Evolutionary conservation across 2,888 invertebrate genomes (phyloP), one percentile per base, ranked within the genome.

Genomic region (Anoplius nigerrimus): DNA sequence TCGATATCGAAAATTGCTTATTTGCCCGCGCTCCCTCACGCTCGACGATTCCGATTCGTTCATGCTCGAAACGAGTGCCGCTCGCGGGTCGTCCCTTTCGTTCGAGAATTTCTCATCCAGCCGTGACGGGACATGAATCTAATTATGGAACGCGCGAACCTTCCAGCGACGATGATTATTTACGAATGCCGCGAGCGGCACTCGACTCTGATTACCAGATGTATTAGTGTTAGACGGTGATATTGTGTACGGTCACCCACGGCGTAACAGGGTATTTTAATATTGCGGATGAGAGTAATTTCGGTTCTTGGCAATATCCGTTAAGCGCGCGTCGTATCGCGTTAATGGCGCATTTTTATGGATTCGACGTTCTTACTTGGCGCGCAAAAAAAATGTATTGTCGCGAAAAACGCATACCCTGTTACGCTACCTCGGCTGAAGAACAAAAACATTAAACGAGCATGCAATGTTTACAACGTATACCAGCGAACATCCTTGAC

Each of bases 391-490:
- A 53, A n/a, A 54, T 27, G 54, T 16, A 24, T 24, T 18, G n/a
- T 27, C 22, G 8, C 11, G 34, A 21, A 13, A 53, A 24, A 65
- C 65, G 34, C 56, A 58, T 46, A 56, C 56, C 59, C 53, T 64
- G 62, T 65, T 53, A 48, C 60, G 62, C 52, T 55, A 78, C 56
- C 69, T 77, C 66, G 63, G 70, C 57, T 53, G 56, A 22, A 34
- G 60, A 62, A 71, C 13, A 21, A 54, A n/a, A 64, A 69, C 58
- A 66, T 56, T 45, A 52, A 70, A 56, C 56, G 46, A 15, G 43
- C 70, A 71, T 74, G 72, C 78, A 71, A 54, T 59, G 34, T 53
- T 52, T 54, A 52, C 65, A 48, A 59, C 42, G 54, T 69, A 53
- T 66, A 45, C 13, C 45, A 61, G 55, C 54, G 42, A 59, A 69